Evolutionary conservation across 1,140 invertebrate genomes (phyloP).

Genomic region (Ruditapes philippinarum): DNA sequence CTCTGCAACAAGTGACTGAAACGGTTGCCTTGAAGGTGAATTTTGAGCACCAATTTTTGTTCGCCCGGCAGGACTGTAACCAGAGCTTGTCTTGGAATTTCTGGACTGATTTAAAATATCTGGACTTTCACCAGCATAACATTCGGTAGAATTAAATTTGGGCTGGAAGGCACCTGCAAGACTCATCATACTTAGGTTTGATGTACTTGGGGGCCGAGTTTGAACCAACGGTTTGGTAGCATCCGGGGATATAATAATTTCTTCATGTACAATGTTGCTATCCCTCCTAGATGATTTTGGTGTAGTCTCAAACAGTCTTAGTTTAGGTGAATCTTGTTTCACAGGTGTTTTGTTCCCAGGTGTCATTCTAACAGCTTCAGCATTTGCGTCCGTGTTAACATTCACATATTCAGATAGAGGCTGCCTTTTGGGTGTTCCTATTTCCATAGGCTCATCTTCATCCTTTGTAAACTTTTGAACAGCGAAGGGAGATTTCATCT

Average conservation of each 20-base stretch:
- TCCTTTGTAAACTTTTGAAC: not conserved
- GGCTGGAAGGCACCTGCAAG: conserved; percentile 17
- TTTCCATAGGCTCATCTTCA: not conserved
- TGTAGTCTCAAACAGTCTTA: not conserved
- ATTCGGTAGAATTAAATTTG: conserved; percentile 44
- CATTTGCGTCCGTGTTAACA: too few relatives aligned
- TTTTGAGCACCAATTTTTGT: not conserved
- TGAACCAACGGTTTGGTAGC: conserved; percentile 3
- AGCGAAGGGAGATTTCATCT: not conserved
- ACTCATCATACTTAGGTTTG: not conserved
- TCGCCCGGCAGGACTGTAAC: not conserved
- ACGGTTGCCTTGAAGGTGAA: conserved; percentile 10
- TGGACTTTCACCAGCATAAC: conserved; percentile 2
- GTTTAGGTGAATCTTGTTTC: not conserved
- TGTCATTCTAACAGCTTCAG: not conserved
- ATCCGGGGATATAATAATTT: conserved; percentile 51
- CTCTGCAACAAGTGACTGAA: conserved; percentile 37
- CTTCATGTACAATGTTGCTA: conserved; percentile 13
- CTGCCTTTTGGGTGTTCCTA: not conserved
- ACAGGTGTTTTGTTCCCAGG: not conserved
- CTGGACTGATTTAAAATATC: not conserved
- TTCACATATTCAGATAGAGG: not conserved
- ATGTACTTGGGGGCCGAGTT: not conserved
- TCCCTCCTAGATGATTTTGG: not conserved
- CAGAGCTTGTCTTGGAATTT: not conserved